These are phyloP conservation scores for Natrix natrix DNA, from an alignment of 2,797 vertebrate species.

Conservation along the genomic window DNA sequence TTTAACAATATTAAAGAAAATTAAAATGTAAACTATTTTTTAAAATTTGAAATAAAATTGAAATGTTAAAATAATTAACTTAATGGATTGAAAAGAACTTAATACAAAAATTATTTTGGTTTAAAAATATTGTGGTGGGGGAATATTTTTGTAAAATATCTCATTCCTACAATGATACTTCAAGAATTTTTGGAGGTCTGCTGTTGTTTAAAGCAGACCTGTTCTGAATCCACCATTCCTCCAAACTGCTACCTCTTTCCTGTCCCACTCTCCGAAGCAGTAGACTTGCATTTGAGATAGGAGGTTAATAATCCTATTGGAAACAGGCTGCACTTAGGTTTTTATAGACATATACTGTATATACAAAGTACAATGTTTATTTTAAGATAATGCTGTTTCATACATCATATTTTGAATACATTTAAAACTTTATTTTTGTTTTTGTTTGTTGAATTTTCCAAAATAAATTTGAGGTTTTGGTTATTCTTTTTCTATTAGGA, in stretches of 20 bases:
- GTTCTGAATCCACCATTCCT: not conserved
- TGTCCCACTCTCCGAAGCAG: not conserved
- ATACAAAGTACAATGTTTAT: not conserved
- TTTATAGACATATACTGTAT: not conserved
- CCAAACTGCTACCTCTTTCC: not conserved
- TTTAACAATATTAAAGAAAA: not conserved
- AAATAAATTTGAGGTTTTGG: constrained; percentile 19
- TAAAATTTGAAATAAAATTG: not conserved
- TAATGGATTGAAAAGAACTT: not conserved
- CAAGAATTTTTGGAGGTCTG: not conserved
- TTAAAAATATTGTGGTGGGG: not conserved
- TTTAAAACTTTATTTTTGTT: not conserved
- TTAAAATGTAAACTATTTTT: not conserved
- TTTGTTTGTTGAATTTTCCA: not conserved
- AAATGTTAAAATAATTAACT: not conserved
- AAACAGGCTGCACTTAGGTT: not conserved
- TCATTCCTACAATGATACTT: not conserved
- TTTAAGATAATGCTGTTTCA: not conserved
- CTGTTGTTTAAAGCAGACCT: not conserved
- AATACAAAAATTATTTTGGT: not conserved
- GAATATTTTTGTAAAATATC: not conserved
- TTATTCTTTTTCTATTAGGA: constrained; percentile 70
- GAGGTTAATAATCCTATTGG: not conserved
- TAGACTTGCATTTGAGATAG: not conserved
- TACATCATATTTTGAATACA: not conserved